A percentile compares a stretch with the other conserved stretches of the same genome.
Conservation (phyloP, 2,113 vertebrate genomes). For the Passer domesticus region DNA sequence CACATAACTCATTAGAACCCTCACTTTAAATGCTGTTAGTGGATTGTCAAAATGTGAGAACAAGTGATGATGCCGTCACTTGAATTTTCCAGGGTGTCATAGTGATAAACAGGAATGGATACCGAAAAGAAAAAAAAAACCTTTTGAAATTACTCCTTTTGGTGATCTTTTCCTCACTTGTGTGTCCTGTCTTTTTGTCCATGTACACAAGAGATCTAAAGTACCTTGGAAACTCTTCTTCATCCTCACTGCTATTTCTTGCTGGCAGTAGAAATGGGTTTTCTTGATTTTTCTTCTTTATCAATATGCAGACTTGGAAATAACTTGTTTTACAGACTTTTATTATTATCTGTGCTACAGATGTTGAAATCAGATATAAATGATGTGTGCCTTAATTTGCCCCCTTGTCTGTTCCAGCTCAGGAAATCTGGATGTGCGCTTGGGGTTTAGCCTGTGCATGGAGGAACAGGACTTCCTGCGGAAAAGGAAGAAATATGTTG, state of each 20-base stretch:
- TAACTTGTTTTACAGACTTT: neutral
- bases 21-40: neutral
- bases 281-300: neutral
- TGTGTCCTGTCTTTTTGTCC: neutral
- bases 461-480: constrained; percentile 79
- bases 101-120: neutral
- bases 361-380: neutral
- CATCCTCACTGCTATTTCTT: neutral
- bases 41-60: neutral
- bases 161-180: neutral
- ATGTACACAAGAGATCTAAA: neutral
- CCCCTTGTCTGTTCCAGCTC: constrained; percentile 48
- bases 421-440: constrained; percentile 74
- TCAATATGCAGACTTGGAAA: neutral
- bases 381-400: neutral
- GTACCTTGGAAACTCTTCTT: neutral
- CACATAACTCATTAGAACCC: neutral
- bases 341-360: neutral
- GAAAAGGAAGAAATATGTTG: constrained; percentile 78
- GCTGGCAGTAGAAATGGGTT: neutral
- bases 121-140: neutral
- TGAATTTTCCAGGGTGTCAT: neutral
- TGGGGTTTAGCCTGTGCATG: constrained; percentile 76
- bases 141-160: neutral
- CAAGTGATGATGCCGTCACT: neutral